Conservation (phyloP, 2,797 vertebrate genomes). For the Apogon hyalosoma region DNA sequence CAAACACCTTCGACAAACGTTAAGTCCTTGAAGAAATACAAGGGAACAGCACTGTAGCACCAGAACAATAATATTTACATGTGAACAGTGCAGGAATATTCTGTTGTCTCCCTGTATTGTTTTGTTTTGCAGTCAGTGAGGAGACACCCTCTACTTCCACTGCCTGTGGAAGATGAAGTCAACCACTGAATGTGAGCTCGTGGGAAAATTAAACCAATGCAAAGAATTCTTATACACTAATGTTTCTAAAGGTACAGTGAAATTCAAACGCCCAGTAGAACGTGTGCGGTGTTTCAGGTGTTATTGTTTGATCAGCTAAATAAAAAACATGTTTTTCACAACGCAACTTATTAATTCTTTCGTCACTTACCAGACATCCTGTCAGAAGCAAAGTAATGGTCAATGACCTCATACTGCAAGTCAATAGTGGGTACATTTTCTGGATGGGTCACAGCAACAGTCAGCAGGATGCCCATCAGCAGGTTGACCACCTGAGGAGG, state of each 20-base stretch:
- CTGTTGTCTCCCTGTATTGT: constrained; percentile 12
- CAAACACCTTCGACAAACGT: not conserved
- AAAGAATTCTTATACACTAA: not conserved
- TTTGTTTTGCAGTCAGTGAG: constrained; percentile 35
- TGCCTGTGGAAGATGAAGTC: constrained; percentile 31
- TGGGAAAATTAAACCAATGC: not conserved
- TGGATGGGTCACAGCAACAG: constrained; percentile 96
- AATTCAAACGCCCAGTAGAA: not conserved
- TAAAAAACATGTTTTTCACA: not conserved
- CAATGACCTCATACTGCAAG: constrained; percentile 97
- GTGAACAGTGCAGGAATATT: constrained; percentile 20
- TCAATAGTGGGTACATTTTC: constrained; percentile 93
- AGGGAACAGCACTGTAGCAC: not conserved
- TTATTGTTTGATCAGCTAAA: not conserved
- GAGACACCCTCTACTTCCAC: constrained; percentile 16
- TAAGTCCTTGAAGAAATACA: constrained; percentile 9
- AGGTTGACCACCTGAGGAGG: constrained; percentile 92
- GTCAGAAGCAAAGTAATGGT: constrained; percentile 96
- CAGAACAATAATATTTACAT: constrained; percentile 16
- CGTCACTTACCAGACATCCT: constrained; percentile 91
- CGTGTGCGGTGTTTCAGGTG: not conserved
- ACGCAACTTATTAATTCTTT: not conserved
- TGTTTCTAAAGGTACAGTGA: not conserved
- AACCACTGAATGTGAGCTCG: constrained; percentile 18
- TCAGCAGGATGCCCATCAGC: constrained; percentile 96